A percentile compares a stretch with the other conserved stretches of the same genome.
Conservation (phyloP, 2,113 vertebrate species). For the Pampusana beccarii region DNA sequence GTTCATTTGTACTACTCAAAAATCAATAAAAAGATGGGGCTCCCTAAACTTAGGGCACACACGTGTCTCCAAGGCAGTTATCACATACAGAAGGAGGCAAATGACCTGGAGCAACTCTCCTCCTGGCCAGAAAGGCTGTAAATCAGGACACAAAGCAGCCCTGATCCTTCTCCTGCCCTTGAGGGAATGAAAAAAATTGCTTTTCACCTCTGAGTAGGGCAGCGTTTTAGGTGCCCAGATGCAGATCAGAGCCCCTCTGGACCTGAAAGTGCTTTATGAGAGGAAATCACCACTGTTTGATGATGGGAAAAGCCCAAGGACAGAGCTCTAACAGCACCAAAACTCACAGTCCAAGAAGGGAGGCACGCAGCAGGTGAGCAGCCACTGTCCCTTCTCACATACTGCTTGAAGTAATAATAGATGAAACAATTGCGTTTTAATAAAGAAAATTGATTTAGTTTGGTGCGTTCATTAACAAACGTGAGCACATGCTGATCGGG, state of each 20-base stretch:
- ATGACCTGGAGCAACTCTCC: accelerated
- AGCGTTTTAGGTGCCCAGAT: neutral
- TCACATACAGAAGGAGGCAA: neutral
- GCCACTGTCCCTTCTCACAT: neutral
- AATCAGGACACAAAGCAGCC: neutral
- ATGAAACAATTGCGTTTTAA: constrained; percentile 73
- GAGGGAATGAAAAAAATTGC: neutral
- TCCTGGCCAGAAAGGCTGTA: neutral
- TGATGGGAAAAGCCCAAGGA: neutral
- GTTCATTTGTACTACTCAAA: neutral
- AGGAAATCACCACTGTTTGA: neutral
- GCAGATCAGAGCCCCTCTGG: accelerated
- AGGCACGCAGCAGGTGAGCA: neutral
- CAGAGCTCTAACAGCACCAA: neutral
- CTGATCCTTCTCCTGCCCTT: neutral
- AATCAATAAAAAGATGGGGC: neutral
- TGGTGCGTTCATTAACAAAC: constrained; percentile 71
- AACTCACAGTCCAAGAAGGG: neutral
- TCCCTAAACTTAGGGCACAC: neutral
- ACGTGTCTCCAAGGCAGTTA: neutral
- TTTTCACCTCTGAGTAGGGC: neutral
- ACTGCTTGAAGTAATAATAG: constrained; percentile 50
- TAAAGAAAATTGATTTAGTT: constrained; percentile 75
- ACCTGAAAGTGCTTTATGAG: accelerated
- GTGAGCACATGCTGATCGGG: constrained; percentile 51